Evolutionary conservation across 2,113 vertebrate genomes (phyloP).

Genomic region (Heterochromis multidens): DNA sequence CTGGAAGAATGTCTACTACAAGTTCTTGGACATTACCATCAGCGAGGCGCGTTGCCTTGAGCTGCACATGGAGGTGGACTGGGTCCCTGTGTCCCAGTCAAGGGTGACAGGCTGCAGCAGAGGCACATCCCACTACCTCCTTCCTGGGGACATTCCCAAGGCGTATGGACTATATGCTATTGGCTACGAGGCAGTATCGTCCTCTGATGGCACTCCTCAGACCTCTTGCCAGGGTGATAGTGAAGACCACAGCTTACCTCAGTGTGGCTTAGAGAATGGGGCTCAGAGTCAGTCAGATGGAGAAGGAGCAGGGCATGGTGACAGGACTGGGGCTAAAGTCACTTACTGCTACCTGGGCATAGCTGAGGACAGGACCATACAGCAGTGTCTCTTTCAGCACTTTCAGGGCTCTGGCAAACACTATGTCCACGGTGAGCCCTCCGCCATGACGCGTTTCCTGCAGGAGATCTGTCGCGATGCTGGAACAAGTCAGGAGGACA

Average conservation of each 20-base stretch:
- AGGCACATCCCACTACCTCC: conserved; percentile 85
- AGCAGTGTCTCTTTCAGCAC: conserved; percentile 92
- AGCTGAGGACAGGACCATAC: conserved; percentile 92
- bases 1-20: conserved; percentile 99
- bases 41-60: conserved; percentile 94
- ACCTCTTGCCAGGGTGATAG: conserved; percentile 5
- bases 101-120: conserved; percentile 81
- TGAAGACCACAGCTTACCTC: conserved; percentile 62
- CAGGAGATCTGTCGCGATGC: conserved; percentile 85
- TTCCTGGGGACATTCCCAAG: conserved; percentile 93
- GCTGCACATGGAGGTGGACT: conserved; percentile 96
- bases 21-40: conserved; percentile 96
- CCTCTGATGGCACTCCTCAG: conserved; percentile 13
- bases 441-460: conserved; percentile 87
- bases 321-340: conserved; percentile 75
- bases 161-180: conserved; percentile 91
- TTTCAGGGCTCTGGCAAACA: conserved; percentile 92
- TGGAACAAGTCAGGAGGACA: conserved; percentile 67
- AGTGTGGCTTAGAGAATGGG: conserved; percentile 45
- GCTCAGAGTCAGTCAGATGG: conserved; percentile 13
- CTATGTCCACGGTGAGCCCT: conserved; percentile 81
- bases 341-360: conserved; percentile 95
- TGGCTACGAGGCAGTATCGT: conserved; percentile 81
- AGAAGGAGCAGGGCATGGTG: not conserved
- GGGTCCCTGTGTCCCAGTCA: conserved; percentile 90